Base-by-base conservation (phyloP, 1,140 invertebrate species). In the Lycorma delicatula region DNA sequence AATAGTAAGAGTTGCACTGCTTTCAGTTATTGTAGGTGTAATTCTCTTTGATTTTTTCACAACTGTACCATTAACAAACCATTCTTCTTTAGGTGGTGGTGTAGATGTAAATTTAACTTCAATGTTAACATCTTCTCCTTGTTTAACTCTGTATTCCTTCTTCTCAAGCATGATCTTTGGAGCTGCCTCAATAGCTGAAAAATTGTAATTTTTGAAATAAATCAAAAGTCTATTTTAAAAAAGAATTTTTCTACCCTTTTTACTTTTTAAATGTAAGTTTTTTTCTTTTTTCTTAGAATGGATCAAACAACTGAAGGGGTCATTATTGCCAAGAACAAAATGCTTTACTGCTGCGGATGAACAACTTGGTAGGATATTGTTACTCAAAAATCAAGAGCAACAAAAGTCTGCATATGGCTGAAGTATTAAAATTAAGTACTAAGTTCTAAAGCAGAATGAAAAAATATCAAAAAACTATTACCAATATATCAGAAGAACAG, bases 41-140 rank as follows among this genome's bases (percentile, higher is more conserved):
- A 70, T 76, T 59, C 78, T 77, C 64, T 85, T 82, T 16, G 76
- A 78, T 70, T 80, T 83, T 61, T 75, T 77, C 31, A 91, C 71
- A 29, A 84, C 72, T 60, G 77, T 81, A 13, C 79, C 81, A 64
- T 85, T 83, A n/a, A 80, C 78, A 4, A 78, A 77, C 89, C 89
- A 92, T 74, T 85, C 81, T 55, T 83, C 84, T 57, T 77, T 80
- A 2, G 89, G 87, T 61, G 77, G 77, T 26, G 87, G 86, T 3
- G 78, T 75, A 6, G 82, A 84, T 13, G 78, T 79, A 70, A 81
- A 92, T 65, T 82, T 82, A n/a, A 91, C 79, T 41, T 74, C 76
- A 36, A 93, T 74, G 1, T 79, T 81, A 1, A 86, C 77, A 65
- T 89, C 84, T 46, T 82, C 79, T 9, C 81, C 83, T 62, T 81